Conservation (phyloP, 2,888 invertebrate genomes). For the Chaetogeoica ovagalla region DNA sequence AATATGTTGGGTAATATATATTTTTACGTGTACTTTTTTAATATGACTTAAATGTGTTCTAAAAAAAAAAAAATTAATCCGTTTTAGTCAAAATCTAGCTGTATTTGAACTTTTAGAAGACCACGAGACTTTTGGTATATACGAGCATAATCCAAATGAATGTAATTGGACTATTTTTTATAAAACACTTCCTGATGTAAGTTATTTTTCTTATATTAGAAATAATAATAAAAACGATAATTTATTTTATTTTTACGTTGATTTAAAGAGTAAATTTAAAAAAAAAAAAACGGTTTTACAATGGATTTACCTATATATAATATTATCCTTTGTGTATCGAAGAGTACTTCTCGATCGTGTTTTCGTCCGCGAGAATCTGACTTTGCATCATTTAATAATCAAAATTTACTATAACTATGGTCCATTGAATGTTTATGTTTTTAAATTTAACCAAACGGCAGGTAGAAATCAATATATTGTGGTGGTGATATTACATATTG, state of each 20-base stretch:
- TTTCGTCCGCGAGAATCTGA: too few relatives aligned
- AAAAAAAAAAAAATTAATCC: background rate
- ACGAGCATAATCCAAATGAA: slow-evolving; percentile 33
- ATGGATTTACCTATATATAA: background rate
- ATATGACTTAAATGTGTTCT: background rate
- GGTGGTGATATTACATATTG: too few relatives aligned
- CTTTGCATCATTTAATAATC: too few relatives aligned
- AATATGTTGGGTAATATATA: slow-evolving; percentile 31
- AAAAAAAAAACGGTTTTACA: background rate
- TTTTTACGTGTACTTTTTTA: background rate
- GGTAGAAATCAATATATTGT: too few relatives aligned
- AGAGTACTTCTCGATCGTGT: too few relatives aligned
- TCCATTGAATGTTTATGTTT: too few relatives aligned
- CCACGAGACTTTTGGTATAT: slow-evolving; percentile 3
- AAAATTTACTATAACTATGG: too few relatives aligned
- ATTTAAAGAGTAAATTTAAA: background rate
- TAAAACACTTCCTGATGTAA: slow-evolving; percentile 24
- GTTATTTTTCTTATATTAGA: background rate
- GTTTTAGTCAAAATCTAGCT: slow-evolving; percentile 29
- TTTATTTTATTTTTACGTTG: background rate
- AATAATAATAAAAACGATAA: background rate
- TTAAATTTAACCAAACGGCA: too few relatives aligned
- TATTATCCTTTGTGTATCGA: background rate
- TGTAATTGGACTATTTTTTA: slow-evolving; percentile 41
- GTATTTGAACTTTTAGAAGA: slow-evolving; percentile 35